Base-by-base conservation (phyloP, 2,113 vertebrate species). In the Crotophaga sulcirostris region DNA sequence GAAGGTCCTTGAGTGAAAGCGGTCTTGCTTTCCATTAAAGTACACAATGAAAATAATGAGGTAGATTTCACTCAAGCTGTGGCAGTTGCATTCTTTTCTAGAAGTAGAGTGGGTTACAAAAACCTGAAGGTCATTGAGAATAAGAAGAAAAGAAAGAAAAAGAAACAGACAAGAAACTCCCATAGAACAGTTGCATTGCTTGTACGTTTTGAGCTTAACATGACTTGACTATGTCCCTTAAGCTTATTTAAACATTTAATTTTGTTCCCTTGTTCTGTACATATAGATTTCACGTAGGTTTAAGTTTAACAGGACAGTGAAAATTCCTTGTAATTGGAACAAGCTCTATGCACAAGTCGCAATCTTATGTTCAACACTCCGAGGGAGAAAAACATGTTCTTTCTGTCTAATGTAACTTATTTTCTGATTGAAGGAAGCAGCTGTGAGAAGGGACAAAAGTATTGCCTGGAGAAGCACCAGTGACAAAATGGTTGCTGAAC, bases 231-330 rank as follows among this genome's bases (percentile, higher is more conserved):
- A 7, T 33, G 76, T 86, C 79, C 68, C 76, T 94, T 90, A 92
- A 93, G 83, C 68, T 94, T 93, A 94, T 69, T 96, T 96, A 95
- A 96, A 89, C 95, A 91, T 88, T 94, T 70, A 86, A 74, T 87
- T 96, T 88, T 78, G 28, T 74, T 90, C 68, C 54, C 87, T 89
- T 94, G 77, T 93, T 96, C 87, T 33, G 0, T 95, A 89, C 40
- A 60, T 78, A 90, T 52, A 68, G 88, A 84, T 94, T 93, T 91
- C 85, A 64, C 47, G 89, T 64, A 60, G 49, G 28, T 92, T 97
- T 88, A 67, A 6, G 4, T 84, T 88, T 84, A 94, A 90, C 85
- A 92, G 76, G 90, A 92, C 85, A 94, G 76, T 80, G 72, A 45
- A 81, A 95, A 96, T 86, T 80, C 47, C 73, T 84, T 2, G 1